Evolutionary conservation across 2,113 vertebrate species (phyloP).

Genomic region (Herpetotheres cachinnans): DNA sequence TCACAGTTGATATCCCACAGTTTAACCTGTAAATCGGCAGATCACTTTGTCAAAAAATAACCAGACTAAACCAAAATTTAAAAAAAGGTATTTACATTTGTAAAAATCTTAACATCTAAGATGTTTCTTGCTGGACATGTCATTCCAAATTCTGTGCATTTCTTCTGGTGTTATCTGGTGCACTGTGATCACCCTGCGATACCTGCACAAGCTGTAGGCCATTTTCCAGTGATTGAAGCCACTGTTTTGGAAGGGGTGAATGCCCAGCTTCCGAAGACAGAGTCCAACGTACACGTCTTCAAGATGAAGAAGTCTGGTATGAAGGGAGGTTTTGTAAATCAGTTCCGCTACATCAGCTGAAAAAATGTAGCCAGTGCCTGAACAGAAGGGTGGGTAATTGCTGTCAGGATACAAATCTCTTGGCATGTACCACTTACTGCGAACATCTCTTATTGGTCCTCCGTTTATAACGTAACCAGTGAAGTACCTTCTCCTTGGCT

Average conservation of each 20-base stretch:
- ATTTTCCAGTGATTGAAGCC: slow-evolving; percentile 99
- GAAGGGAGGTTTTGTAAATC: slow-evolving; percentile 96
- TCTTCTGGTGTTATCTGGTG: slow-evolving; percentile 98
- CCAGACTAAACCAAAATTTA: slow-evolving; percentile 26
- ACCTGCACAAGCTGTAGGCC: slow-evolving; percentile 97
- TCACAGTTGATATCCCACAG: slow-evolving; percentile 48
- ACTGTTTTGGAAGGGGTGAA: slow-evolving; percentile 99
- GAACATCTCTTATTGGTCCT: slow-evolving; percentile 95
- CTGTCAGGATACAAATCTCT: slow-evolving; percentile 95
- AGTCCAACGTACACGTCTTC: slow-evolving; percentile 98
- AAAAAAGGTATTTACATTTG: slow-evolving; percentile 70
- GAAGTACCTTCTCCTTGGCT: slow-evolving; percentile 93
- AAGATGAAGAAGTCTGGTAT: slow-evolving; percentile 94
- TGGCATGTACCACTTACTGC: slow-evolving; percentile 99
- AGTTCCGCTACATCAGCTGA: slow-evolving; percentile 95
- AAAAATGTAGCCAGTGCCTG: slow-evolving; percentile 97
- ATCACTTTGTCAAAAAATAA: slow-evolving; percentile 54
- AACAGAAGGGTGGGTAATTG: slow-evolving; percentile 97
- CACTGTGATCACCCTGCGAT: slow-evolving; percentile 93
- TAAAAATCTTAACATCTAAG: slow-evolving; percentile 89
- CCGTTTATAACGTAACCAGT: slow-evolving; percentile 97
- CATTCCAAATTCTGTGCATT: slow-evolving; percentile 99
- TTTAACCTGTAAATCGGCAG: slow-evolving; percentile 55
- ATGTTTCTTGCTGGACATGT: slow-evolving; percentile 99
- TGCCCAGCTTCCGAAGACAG: slow-evolving; percentile 94